Conservation (phyloP, 30 jellyfish, hydroid and myxozoan species). For the Nemopilema nomurai region DNA sequence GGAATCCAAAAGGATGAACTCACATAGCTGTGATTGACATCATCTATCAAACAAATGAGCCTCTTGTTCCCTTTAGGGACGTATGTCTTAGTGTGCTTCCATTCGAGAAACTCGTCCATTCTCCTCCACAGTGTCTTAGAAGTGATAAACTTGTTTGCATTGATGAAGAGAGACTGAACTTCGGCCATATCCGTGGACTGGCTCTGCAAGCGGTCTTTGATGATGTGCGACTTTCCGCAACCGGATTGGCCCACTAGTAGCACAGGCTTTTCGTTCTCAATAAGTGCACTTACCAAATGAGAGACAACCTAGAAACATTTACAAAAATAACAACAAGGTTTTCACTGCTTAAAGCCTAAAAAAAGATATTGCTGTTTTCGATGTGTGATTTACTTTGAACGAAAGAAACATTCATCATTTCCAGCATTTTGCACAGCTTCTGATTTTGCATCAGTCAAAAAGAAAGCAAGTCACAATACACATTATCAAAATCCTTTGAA, state of each 20-base stretch:
- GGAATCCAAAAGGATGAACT: no score
- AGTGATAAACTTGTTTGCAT: conserved; percentile 65
- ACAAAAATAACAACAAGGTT: neutral
- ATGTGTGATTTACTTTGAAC: neutral
- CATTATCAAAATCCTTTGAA: no score
- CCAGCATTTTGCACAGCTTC: no score
- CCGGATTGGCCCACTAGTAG: conserved; percentile 73
- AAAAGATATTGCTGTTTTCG: neutral
- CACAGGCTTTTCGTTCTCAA: conserved; percentile 58
- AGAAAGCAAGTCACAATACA: no score
- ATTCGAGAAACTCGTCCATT: conserved; percentile 69
- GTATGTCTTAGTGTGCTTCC: conserved; percentile 75
- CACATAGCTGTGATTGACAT: conserved; percentile 57
- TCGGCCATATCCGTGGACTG: conserved; percentile 71
- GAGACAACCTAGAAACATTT: conserved; percentile 35
- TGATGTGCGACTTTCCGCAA: conserved; percentile 74
- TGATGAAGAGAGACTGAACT: conserved; percentile 57
- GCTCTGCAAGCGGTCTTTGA: conserved; percentile 54
- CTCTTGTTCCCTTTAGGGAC: conserved; percentile 81
- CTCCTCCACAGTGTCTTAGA: conserved; percentile 67
- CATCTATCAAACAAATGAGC: conserved; percentile 75
- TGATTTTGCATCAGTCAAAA: no score
- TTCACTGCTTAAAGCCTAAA: neutral
- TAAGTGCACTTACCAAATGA: conserved; percentile 49
- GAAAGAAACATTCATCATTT: no score